Evolutionary conservation across 2,113 vertebrate species (phyloP).

Genomic region (Trematocara stigmaticum): DNA sequence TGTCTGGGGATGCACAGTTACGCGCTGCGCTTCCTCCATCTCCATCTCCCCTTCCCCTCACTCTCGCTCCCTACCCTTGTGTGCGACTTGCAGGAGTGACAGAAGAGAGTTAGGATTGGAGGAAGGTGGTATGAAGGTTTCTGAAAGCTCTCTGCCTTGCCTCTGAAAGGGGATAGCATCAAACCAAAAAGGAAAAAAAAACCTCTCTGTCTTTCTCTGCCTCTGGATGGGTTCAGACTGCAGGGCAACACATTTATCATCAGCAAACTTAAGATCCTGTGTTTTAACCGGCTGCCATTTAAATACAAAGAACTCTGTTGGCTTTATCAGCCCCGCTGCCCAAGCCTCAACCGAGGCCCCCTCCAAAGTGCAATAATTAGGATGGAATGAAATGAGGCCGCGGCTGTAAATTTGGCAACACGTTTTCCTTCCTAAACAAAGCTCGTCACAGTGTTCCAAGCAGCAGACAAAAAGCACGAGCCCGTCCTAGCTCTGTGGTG

Average conservation of each 20-base stretch:
- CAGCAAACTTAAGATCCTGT: neutral
- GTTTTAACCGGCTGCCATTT: conserved; percentile 23
- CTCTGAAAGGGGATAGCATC: conserved; percentile 25
- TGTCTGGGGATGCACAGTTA: neutral
- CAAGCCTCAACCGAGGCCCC: conserved; percentile 3
- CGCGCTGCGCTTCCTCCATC: neutral
- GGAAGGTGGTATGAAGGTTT: conserved; percentile 37
- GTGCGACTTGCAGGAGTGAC: conserved; percentile 22
- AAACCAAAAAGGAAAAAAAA: neutral
- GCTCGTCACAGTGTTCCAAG: neutral
- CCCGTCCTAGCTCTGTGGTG: neutral
- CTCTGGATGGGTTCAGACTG: conserved; percentile 20
- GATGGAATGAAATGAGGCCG: conserved; percentile 19
- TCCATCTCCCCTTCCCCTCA: neutral
- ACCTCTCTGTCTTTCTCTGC: neutral
- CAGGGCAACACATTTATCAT: conserved; percentile 42
- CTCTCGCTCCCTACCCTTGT: neutral
- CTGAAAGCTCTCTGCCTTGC: neutral
- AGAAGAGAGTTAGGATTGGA: conserved; percentile 11
- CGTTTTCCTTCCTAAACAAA: conserved; percentile 21
- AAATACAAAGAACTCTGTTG: conserved; percentile 31
- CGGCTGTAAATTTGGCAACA: conserved; percentile 44
- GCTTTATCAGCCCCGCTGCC: conserved; percentile 4
- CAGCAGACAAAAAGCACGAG: neutral
- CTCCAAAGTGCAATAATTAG: conserved; percentile 44